Conservation (phyloP, 2,113 vertebrate genomes). For the Rhizomys pruinosus region DNA sequence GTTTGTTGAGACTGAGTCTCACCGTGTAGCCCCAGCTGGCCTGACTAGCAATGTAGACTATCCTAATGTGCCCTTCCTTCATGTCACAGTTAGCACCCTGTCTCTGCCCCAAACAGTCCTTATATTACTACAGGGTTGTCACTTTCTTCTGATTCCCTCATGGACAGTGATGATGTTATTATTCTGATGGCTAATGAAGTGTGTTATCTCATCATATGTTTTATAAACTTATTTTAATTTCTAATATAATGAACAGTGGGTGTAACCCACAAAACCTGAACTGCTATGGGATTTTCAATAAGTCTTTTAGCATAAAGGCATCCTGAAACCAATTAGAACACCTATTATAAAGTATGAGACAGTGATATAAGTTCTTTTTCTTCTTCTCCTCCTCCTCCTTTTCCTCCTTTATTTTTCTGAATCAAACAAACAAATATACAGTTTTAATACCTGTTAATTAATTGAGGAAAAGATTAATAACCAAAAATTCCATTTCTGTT, state of each 20-base stretch:
- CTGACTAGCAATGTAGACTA: no score
- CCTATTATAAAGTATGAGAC: background rate
- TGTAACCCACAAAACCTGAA: background rate
- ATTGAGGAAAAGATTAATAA: no score
- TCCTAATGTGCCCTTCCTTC: no score
- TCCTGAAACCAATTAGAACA: background rate
- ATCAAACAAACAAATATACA: no score
- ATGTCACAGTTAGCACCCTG: no score
- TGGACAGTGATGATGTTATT: background rate
- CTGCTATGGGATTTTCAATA: background rate
- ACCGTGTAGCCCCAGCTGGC: no score
- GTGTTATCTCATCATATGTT: background rate
- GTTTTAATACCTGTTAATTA: no score
- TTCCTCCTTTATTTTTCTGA: background rate
- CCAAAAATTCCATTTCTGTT: no score
- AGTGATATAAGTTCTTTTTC: background rate
- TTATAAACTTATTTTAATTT: constrained; percentile 21
- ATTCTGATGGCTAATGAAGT: background rate
- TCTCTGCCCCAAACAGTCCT: background rate
- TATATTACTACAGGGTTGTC: background rate
- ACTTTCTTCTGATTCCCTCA: background rate
- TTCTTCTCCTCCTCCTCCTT: no score
- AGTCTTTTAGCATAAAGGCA: background rate
- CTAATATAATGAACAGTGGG: background rate
- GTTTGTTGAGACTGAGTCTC: no score